Conservation (phyloP, 2,888 invertebrate species). For the Adineta ricciae region DNA sequence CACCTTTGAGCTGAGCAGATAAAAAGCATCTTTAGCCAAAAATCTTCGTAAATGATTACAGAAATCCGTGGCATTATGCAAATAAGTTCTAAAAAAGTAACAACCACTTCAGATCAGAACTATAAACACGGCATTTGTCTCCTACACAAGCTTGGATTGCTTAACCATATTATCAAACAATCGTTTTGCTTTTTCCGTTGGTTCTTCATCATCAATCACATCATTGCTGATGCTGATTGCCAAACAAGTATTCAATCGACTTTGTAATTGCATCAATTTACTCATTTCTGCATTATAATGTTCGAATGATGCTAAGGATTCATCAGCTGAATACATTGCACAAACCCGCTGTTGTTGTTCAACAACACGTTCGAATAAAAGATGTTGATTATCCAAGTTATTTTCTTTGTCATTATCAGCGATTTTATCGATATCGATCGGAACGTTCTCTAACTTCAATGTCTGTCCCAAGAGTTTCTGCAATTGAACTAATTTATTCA, state of each 20-base stretch:
- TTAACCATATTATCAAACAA: slow-evolving; percentile 22
- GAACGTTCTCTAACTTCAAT: background rate
- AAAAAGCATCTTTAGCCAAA: background rate
- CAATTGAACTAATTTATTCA: slow-evolving; percentile 19
- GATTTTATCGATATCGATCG: background rate
- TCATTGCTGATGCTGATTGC: background rate
- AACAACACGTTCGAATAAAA: slow-evolving; percentile 1
- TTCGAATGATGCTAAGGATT: slow-evolving; percentile 4
- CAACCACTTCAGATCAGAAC: background rate
- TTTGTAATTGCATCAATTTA: background rate
- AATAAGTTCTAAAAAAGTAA: background rate
- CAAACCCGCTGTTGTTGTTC: background rate
- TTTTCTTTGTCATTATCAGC: background rate
- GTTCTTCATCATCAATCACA: background rate
- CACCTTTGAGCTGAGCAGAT: background rate
- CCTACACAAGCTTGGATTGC: background rate
- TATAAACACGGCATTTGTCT: background rate
- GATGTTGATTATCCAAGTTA: background rate
- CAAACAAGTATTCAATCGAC: background rate
- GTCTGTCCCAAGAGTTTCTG: background rate
- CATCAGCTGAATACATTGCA: background rate
- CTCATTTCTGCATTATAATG: background rate
- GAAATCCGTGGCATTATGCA: slow-evolving; percentile 5
- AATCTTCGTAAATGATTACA: slow-evolving; percentile 2
- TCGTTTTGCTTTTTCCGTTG: background rate